Evolutionary conservation across 2,797 vertebrate genomes (phyloP).

Genomic region (Lophius americanus): DNA sequence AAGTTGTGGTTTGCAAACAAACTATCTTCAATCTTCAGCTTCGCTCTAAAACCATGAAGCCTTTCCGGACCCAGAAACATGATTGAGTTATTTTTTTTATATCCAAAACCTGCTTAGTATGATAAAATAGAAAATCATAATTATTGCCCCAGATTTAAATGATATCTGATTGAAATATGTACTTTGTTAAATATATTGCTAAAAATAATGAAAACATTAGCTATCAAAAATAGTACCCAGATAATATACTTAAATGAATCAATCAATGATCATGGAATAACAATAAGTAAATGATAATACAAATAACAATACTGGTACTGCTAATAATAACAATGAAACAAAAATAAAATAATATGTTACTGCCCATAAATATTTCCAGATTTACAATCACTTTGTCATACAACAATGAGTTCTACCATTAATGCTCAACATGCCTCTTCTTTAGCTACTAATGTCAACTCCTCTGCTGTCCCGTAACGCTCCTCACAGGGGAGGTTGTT

Average conservation of each 20-base stretch:
- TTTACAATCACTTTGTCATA: constrained; percentile 11
- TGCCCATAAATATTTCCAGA: neutral
- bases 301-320: neutral
- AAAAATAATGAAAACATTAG: neutral
- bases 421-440: constrained; percentile 37
- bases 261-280: neutral
- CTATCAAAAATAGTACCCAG: neutral
- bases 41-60: neutral
- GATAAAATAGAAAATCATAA: neutral
- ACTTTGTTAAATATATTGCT: neutral
- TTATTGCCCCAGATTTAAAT: neutral
- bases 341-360: no score
- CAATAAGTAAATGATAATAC: neutral
- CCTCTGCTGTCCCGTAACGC: constrained; percentile 40
- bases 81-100: neutral
- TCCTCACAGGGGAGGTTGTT: constrained; percentile 36
- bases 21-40: neutral
- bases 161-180: neutral
- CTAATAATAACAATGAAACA: neutral
- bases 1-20: neutral
- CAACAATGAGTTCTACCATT: constrained; percentile 9
- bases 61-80: neutral
- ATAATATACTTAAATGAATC: neutral
- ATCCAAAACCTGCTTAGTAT: neutral
- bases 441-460: constrained; percentile 51